Evolutionary conservation across 1,140 invertebrate species (phyloP).

Genomic region (Sarcophaga peregrina): DNA sequence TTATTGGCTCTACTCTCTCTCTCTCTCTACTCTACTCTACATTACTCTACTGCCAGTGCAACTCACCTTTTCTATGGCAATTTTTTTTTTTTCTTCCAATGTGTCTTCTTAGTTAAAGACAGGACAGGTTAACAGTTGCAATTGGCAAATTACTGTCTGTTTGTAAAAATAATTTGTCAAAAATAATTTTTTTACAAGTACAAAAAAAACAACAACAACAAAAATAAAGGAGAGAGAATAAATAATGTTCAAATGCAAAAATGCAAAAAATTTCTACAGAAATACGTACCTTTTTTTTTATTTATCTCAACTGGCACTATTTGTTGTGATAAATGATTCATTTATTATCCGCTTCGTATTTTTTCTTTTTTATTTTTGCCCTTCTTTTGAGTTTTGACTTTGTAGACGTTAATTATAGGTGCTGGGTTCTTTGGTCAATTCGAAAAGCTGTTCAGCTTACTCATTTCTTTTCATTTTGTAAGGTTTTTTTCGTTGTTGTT

Average conservation of each 20-base stretch:
- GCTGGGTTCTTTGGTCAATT: conserved; percentile 4
- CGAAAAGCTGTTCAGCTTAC: not conserved
- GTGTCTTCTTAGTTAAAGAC: not conserved
- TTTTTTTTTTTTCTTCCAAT: no score
- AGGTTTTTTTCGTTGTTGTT: conserved; percentile 3
- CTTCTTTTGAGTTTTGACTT: not conserved
- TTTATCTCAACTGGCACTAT: not conserved
- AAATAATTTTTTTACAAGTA: not conserved
- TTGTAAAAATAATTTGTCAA: conserved; percentile 42
- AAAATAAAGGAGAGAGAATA: not conserved
- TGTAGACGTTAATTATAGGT: conserved; percentile 33
- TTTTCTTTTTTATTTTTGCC: no score
- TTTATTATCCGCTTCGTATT: conserved; percentile 14
- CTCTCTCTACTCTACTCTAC: not conserved
- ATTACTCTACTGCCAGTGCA: no score
- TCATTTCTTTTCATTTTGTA: conserved; percentile 17
- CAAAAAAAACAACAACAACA: not conserved
- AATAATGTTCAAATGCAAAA: no score
- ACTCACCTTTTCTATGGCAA: conserved; percentile 17
- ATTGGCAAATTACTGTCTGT: conserved; percentile 40
- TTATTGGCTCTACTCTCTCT: not conserved
- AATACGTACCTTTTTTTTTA: no score
- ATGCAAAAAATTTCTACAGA: not conserved
- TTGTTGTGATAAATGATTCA: conserved; percentile 40
- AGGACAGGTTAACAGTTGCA: conserved; percentile 40